phyloP scores from a whole-genome alignment of 2,797 vertebrate genomes.

The Muscicapa striata region DNA sequence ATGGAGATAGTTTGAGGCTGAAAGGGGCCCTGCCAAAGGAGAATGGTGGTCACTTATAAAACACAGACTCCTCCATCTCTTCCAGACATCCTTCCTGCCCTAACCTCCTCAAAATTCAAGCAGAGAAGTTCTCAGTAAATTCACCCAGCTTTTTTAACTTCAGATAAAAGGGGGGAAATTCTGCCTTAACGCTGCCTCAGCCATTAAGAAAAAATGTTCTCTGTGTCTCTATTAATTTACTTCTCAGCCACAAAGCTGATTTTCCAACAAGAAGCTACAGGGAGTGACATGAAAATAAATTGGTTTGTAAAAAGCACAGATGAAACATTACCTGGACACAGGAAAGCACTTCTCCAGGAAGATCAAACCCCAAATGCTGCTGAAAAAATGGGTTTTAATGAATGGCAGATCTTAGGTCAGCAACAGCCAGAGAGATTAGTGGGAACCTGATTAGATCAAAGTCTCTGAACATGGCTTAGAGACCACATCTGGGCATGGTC shows the following conservation, averaged over 20 bases:
- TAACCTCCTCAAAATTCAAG: background rate
- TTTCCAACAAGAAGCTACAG: background rate
- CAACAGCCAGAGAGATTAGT: background rate
- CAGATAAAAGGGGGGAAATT: background rate
- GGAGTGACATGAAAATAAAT: background rate
- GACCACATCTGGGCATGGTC: background rate
- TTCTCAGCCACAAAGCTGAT: background rate
- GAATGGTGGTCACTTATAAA: background rate
- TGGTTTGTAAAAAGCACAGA: background rate
- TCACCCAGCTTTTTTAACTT: background rate
- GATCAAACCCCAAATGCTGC: background rate
- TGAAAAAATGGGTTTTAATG: background rate
- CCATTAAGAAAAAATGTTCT: background rate
- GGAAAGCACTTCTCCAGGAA: background rate
- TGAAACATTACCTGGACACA: background rate
- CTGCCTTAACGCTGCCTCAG: background rate
- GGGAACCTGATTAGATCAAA: background rate
- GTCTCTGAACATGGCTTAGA: background rate
- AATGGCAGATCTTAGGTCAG: background rate
- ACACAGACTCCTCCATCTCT: background rate
- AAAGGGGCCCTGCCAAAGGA: background rate
- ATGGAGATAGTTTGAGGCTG: background rate
- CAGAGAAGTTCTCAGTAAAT: background rate
- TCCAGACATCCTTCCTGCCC: background rate
- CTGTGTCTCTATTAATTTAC: background rate